phyloP scores from a whole-genome alignment of 1,140 invertebrate species.

The Ceratitis capitata region DNA sequence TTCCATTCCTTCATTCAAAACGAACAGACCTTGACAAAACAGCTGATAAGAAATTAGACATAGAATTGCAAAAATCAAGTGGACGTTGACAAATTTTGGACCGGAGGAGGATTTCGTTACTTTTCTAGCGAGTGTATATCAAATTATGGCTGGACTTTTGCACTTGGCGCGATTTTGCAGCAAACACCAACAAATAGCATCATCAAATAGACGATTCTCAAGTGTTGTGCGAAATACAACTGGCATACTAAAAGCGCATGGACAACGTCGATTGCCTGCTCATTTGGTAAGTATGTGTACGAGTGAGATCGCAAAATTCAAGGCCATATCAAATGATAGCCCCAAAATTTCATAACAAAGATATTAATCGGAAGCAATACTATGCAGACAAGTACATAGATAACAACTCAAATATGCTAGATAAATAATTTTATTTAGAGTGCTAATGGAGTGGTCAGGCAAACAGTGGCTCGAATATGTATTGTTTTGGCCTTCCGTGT shows the following conservation, averaged over 20 bases:
- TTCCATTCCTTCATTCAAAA: not conserved
- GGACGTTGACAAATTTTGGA: not conserved
- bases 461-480: constrained; percentile 15
- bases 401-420: constrained; percentile 21
- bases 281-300: constrained; percentile 42
- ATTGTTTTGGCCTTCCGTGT: constrained; percentile 31
- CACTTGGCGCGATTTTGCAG: constrained; percentile 45
- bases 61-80: not conserved
- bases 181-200: constrained; percentile 39
- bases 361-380: constrained; percentile 39
- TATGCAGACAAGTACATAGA: not conserved
- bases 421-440: not conserved
- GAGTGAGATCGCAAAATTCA: not conserved
- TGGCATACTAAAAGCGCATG: constrained; percentile 31
- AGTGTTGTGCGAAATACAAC: not conserved
- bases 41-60: not conserved
- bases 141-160: constrained; percentile 43
- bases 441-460: not conserved
- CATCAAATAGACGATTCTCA: constrained; percentile 4
- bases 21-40: not conserved
- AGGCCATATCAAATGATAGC: not conserved
- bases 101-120: not conserved
- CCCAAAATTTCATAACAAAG: not conserved
- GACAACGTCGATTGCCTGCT: constrained; percentile 30
- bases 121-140: not conserved